Percentiles rank a stretch among this genome's conserved stretches.
phyloP scores from a whole-genome alignment of 1,140 invertebrate species.

The Drosophila pandora region DNA sequence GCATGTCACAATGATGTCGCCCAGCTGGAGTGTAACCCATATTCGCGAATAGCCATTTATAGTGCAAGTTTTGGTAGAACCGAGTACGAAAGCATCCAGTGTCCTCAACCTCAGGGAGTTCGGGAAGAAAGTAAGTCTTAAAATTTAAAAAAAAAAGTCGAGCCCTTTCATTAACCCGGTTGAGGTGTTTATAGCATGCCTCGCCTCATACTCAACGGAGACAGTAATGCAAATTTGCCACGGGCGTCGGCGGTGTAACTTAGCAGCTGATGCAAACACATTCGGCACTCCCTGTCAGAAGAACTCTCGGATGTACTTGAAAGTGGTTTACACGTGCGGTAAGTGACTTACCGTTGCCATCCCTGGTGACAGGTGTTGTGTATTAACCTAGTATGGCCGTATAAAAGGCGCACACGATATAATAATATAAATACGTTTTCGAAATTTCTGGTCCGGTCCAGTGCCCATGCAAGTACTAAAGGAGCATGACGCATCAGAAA shows the following conservation, averaged over 20 bases:
- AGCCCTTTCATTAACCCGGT: not conserved
- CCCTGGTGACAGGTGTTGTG: not conserved
- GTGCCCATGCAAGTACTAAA: slow-evolving; percentile 93
- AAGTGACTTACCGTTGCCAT: slow-evolving; percentile 84
- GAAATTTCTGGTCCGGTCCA: slow-evolving; percentile 26
- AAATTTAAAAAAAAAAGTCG: not conserved
- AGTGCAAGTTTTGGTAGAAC: slow-evolving; percentile 95
- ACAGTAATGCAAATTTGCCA: slow-evolving; percentile 95
- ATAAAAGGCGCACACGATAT: not conserved
- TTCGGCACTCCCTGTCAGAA: slow-evolving; percentile 94
- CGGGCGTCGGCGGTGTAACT: slow-evolving; percentile 91
- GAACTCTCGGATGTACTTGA: slow-evolving; percentile 94
- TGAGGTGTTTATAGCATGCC: slow-evolving; percentile 88
- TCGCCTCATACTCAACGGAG: slow-evolving; percentile 93
- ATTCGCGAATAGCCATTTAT: slow-evolving; percentile 94
- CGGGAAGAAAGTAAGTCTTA: slow-evolving; percentile 91
- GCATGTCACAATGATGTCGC: slow-evolving; percentile 95
- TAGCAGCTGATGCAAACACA: slow-evolving; percentile 92
- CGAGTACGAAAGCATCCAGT: slow-evolving; percentile 94
- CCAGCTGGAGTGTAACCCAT: slow-evolving; percentile 91
- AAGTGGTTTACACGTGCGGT: slow-evolving; percentile 97
- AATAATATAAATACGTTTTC: too few relatives aligned
- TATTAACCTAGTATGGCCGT: not conserved
- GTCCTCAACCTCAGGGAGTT: slow-evolving; percentile 93
- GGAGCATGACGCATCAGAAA: slow-evolving; percentile 89